Evolutionary conservation across 2,113 vertebrate genomes (phyloP), one percentile per base, ranked within the genome.

Genomic region (Pteropus alecto): DNA sequence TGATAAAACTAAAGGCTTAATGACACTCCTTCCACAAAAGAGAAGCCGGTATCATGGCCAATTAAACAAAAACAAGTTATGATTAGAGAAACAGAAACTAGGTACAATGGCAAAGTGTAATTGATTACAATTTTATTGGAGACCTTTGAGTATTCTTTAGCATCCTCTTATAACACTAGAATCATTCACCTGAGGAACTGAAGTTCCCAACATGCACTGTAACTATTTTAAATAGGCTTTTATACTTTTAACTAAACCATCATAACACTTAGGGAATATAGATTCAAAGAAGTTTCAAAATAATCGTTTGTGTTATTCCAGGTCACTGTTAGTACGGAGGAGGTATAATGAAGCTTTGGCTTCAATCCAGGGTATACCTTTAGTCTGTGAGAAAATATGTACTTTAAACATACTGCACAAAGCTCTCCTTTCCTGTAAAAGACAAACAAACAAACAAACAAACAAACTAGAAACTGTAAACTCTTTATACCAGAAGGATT

Each of bases 1-100:
- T 81, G 15, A 89, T 35, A 14, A 92, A 97, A 94, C 8, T 70
- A 87, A 94, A 94, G 18, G 9, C 68, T 93, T 90, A 79, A 93
- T 60, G 63, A 77, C 51, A 88, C 60, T 71, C n/a, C 21, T 71
- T 92, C 65, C 68, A 81, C n/a, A 77, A 76, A 46, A 88, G 33
- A 85, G 10, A 14, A 77, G 19, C 48, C 88, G 33, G 9, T 48
- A 70, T 71, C 12, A 65, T 21, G 33, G 58, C 15, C 26, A 93
- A 78, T 43, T 79, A 79, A 90, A 87, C n/a, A 87, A 60, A 93
- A 76, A n/a, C 48, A 67, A 89, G 61, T 58, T n/a, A 73, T 6
- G 28, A 82, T 28, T 41, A 48, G 18, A 96, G 89, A 91, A 95
- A 71, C 12, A 48, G 38, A 38, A 94, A 87, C 43, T 81, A 86